These are phyloP conservation scores for Prinia subflava DNA, from an alignment of 2,113 vertebrate species.

Conservation along the genomic window DNA sequence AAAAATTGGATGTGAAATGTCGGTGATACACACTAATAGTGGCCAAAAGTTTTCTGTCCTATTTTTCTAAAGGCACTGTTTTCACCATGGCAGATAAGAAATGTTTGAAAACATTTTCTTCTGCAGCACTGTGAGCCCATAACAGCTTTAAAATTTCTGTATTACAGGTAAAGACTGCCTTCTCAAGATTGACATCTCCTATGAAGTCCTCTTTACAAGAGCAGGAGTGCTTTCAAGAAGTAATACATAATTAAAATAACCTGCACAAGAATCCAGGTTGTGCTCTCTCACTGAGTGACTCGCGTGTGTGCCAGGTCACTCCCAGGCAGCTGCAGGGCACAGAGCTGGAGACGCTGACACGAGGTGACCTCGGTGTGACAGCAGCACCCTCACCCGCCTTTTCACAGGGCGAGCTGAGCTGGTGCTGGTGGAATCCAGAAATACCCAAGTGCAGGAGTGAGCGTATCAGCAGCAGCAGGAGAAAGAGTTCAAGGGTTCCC, in stretches of 20 bases:
- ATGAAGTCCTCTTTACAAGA: neutral
- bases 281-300: neutral
- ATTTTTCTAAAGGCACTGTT: neutral
- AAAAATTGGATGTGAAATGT: neutral
- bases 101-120: neutral
- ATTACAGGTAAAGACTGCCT: neutral
- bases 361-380: neutral
- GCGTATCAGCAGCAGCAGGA: fast-evolving
- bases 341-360: neutral
- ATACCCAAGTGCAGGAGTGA: neutral
- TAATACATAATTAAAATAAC: neutral
- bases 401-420: neutral
- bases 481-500: neutral
- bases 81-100: neutral
- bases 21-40: neutral
- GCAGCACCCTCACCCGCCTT: neutral
- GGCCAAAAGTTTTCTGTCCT: neutral
- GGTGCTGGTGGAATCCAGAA: fast-evolving
- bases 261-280: neutral
- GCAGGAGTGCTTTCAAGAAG: neutral
- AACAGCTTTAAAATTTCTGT: neutral
- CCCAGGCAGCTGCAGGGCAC: neutral
- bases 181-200: neutral
- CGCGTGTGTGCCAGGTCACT: neutral
- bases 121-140: neutral